Percentiles rank a stretch among this genome's conserved stretches.
phyloP scores from a whole-genome alignment of 2,888 invertebrate species.

The Chrysolina americana region DNA sequence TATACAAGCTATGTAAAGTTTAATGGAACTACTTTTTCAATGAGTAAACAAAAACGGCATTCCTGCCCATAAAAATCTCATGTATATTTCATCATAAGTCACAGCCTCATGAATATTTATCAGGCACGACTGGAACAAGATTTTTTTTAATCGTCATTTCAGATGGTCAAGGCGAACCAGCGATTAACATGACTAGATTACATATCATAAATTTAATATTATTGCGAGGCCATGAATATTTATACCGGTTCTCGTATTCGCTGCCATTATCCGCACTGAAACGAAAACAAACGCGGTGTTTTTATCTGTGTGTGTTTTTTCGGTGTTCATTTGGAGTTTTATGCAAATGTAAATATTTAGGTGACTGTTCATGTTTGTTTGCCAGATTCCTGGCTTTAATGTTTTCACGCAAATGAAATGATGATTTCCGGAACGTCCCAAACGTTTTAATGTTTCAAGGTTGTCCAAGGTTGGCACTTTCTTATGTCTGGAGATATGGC shows the following conservation, averaged over 20 bases:
- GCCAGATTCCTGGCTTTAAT: neutral
- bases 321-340: neutral
- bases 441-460: too few species aligned
- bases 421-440: too few species aligned
- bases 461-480: too few species aligned
- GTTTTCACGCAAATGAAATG: neutral
- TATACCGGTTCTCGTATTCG: slow-evolving; percentile 26
- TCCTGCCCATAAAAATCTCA: slow-evolving; percentile 19
- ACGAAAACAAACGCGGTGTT: neutral
- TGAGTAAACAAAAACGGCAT: slow-evolving; percentile 22
- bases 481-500: too few species aligned
- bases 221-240: slow-evolving; percentile 35
- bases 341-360: neutral
- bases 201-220: slow-evolving; percentile 34
- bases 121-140: slow-evolving; percentile 4
- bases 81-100: slow-evolving; percentile 24
- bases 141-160: slow-evolving; percentile 37
- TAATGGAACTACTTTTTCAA: slow-evolving; percentile 21
- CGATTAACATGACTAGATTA: slow-evolving; percentile 35
- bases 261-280: neutral
- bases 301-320: neutral
- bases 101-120: slow-evolving; percentile 23
- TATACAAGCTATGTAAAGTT: slow-evolving; percentile 10
- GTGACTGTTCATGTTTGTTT: neutral
- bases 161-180: slow-evolving; percentile 41